Conservation (phyloP, 2,113 vertebrate species). For the Catharus fuscescens region DNA sequence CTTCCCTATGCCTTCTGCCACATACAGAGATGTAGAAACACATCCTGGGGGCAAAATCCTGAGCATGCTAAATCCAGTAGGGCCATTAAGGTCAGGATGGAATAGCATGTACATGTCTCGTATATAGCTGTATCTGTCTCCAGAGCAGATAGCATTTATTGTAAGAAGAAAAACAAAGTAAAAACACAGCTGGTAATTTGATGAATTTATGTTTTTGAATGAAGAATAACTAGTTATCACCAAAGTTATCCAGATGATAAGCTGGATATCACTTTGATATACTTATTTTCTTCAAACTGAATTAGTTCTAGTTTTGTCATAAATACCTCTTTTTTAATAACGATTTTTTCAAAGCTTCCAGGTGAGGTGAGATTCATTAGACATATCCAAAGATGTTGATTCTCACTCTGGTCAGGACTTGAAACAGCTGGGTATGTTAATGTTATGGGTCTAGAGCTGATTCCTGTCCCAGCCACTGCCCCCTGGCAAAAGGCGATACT, state of each 20-base stretch:
- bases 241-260: background rate
- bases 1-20: constrained; percentile 32
- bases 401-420: background rate
- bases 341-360: background rate
- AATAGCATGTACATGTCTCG: background rate
- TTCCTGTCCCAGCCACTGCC: background rate
- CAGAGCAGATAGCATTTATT: background rate
- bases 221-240: background rate
- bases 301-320: background rate
- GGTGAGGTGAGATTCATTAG: background rate
- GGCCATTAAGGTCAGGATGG: background rate
- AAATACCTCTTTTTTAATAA: background rate
- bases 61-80: background rate
- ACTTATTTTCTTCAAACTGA: background rate
- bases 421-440: background rate
- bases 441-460: background rate
- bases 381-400: background rate
- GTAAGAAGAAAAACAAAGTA: background rate
- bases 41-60: constrained; percentile 42
- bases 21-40: constrained; percentile 28
- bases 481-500: background rate
- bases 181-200: background rate
- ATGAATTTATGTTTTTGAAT: background rate
- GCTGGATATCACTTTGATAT: background rate
- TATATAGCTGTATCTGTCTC: background rate